phyloP scores from a whole-genome alignment of 2,797 vertebrate species.

The Melanotaenia boesemani region DNA sequence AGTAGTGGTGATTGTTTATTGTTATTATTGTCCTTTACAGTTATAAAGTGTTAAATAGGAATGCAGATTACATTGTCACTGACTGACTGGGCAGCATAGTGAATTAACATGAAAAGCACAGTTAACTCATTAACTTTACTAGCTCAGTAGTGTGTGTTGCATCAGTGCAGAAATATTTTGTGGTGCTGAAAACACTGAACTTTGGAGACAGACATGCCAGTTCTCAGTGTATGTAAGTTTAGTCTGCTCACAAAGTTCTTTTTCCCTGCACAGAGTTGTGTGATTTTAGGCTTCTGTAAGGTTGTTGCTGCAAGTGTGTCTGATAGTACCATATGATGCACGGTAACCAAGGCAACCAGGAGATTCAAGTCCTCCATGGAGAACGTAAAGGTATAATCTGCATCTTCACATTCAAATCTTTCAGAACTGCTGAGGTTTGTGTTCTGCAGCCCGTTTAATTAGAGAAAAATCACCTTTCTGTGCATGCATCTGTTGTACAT shows the following conservation, averaged over 20 bases:
- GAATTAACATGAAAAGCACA: conserved; percentile 9
- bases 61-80: conserved; percentile 28
- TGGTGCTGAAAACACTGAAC: neutral
- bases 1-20: conserved; percentile 15
- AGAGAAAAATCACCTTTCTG: conserved; percentile 27
- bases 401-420: conserved; percentile 74
- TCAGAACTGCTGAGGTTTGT: conserved; percentile 13
- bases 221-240: neutral
- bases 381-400: conserved; percentile 79
- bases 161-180: neutral
- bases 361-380: conserved; percentile 66
- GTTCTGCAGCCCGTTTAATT: neutral
- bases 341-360: conserved; percentile 78
- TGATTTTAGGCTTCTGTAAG: conserved; percentile 8
- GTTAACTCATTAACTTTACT: conserved; percentile 7
- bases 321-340: conserved; percentile 45
- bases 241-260: conserved; percentile 1
- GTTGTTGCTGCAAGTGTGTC: conserved; percentile 13
- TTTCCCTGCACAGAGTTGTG: conserved; percentile 12
- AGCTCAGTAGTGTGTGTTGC: neutral
- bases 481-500: conserved; percentile 49
- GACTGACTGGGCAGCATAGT: conserved; percentile 15
- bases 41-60: conserved; percentile 26
- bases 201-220: neutral
- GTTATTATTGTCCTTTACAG: conserved; percentile 19